Percentiles rank a stretch among this genome's conserved stretches.
phyloP scores from a whole-genome alignment of 2,797 vertebrate species.

The Centropyge bicolor region DNA sequence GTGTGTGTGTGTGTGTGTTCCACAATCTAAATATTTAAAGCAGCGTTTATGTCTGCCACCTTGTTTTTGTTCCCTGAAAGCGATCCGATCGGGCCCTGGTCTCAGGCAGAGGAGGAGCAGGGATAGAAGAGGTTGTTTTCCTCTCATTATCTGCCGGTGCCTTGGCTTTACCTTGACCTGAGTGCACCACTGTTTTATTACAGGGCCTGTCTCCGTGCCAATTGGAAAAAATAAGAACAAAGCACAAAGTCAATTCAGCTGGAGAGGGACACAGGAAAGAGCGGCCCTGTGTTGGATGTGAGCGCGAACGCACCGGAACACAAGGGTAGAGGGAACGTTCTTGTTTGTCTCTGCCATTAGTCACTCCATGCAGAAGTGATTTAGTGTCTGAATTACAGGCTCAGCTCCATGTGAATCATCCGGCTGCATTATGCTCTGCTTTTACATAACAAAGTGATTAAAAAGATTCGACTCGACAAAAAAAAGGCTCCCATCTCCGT shows the following conservation, averaged over 20 bases:
- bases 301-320: neutral
- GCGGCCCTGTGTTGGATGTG: slow-evolving; percentile 1
- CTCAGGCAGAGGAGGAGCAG: slow-evolving; percentile 7
- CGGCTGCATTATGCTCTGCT: slow-evolving; percentile 22
- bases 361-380: slow-evolving; percentile 61
- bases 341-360: slow-evolving; percentile 50
- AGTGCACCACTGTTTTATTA: slow-evolving; percentile 59
- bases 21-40: slow-evolving; percentile 46
- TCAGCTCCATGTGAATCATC: slow-evolving; percentile 47
- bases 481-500: neutral
- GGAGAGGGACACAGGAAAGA: slow-evolving; percentile 19
- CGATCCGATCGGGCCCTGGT: slow-evolving; percentile 9
- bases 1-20: neutral
- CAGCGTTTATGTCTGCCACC: neutral
- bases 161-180: slow-evolving; percentile 68
- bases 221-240: slow-evolving; percentile 59
- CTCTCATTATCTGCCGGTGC: slow-evolving; percentile 51
- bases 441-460: slow-evolving; percentile 48
- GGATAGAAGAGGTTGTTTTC: slow-evolving; percentile 40
- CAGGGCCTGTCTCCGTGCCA: slow-evolving; percentile 54
- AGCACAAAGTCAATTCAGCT: slow-evolving; percentile 58
- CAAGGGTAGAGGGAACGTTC: slow-evolving; percentile 52
- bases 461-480: slow-evolving; percentile 16
- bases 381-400: slow-evolving; percentile 57
- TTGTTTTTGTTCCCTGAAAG: slow-evolving; percentile 16